These are phyloP conservation scores for Tokudaia tokunoshimensis DNA, from an alignment of 2,797 vertebrate genomes.

Conservation along the genomic window DNA sequence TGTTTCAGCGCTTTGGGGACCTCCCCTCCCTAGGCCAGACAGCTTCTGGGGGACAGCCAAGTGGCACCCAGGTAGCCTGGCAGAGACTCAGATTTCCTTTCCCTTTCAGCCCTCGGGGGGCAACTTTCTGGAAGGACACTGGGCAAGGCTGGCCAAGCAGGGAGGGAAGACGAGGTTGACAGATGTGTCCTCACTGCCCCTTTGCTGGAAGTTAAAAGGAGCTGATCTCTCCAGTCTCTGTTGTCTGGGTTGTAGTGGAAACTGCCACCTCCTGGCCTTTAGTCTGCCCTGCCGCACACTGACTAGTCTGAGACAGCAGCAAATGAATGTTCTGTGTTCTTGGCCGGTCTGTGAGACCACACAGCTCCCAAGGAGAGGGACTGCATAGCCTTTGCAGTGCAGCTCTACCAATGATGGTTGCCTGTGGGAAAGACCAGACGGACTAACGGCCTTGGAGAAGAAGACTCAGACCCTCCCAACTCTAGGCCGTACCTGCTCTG, in stretches of 20 bases:
- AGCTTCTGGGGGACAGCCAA: not conserved
- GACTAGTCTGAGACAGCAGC: not conserved
- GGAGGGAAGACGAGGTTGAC: not conserved
- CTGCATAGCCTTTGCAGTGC: not conserved
- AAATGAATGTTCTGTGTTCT: accelerated
- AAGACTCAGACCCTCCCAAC: not conserved
- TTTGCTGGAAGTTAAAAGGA: conserved; percentile 26
- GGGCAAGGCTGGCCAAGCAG: not conserved
- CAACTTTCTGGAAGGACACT: not conserved
- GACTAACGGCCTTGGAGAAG: not conserved
- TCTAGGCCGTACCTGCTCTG: conserved; percentile 3
- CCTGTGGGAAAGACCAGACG: not conserved
- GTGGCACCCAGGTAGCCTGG: not conserved
- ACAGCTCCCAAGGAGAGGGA: not conserved
- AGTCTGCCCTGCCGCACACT: not conserved
- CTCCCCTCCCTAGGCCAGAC: not conserved
- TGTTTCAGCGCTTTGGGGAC: not conserved
- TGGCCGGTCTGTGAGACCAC: not conserved
- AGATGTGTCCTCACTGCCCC: conserved; percentile 23
- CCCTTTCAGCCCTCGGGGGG: not conserved
- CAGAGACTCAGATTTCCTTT: conserved; percentile 35
- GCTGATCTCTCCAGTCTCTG: accelerated
- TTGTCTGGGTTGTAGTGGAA: not conserved
- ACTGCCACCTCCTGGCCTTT: not conserved
- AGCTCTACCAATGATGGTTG: not conserved